Evolutionary conservation across 2,888 invertebrate genomes (phyloP).

Genomic region (Nomada fabriciana): DNA sequence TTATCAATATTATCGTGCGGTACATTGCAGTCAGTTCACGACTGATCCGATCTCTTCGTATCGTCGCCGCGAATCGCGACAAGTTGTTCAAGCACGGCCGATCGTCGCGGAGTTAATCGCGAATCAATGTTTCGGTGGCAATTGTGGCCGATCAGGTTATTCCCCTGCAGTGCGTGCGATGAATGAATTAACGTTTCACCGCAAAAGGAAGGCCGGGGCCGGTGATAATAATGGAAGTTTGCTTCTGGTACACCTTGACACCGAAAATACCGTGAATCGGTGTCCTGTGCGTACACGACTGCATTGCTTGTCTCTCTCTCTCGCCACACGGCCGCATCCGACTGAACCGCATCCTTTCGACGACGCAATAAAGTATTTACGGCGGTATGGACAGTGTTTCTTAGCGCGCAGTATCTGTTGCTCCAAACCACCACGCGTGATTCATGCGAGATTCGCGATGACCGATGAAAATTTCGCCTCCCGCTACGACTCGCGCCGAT

Average conservation of each 20-base stretch:
- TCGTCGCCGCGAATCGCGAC: background rate
- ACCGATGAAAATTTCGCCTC: background rate
- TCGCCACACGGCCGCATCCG: background rate
- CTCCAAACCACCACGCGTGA: background rate
- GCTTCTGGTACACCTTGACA: slow-evolving; percentile 70
- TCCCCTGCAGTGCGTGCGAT: slow-evolving; percentile 50
- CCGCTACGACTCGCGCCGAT: background rate
- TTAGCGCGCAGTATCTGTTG: slow-evolving; percentile 3
- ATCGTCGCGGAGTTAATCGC: slow-evolving; percentile 20
- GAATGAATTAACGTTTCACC: slow-evolving; percentile 68
- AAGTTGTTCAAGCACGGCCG: background rate
- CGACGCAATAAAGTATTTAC: slow-evolving; percentile 30
- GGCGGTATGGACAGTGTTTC: background rate
- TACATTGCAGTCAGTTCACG: background rate
- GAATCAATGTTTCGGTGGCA: slow-evolving; percentile 20
- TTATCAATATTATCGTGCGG: too few relatives aligned
- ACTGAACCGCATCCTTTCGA: slow-evolving; percentile 23
- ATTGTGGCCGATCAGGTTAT: slow-evolving; percentile 46
- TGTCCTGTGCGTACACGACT: slow-evolving; percentile 22
- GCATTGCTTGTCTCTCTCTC: background rate
- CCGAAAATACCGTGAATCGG: slow-evolving; percentile 57
- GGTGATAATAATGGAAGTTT: slow-evolving; percentile 30
- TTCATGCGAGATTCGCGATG: background rate
- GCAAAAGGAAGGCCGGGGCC: slow-evolving; percentile 53
- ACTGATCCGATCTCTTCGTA: background rate